These are phyloP conservation scores for Apamea crenata DNA, from an alignment of 2,888 invertebrate species.

Conservation along the genomic window DNA sequence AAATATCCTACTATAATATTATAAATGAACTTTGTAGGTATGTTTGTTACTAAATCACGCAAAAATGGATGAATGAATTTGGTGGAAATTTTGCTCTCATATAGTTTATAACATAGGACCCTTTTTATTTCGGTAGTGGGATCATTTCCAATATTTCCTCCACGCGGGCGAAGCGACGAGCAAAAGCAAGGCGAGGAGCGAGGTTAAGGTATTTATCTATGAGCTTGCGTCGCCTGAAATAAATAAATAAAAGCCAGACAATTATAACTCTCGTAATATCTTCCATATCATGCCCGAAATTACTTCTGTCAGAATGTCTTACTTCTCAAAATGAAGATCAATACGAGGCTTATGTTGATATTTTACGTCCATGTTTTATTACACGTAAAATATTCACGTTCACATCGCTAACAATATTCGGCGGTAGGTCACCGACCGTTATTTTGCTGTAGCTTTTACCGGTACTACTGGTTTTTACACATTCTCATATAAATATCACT, in stretches of 20 bases:
- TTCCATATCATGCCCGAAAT: neutral
- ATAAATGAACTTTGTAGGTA: neutral
- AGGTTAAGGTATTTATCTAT: too few relatives aligned
- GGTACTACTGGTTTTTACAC: slow-evolving; percentile 47
- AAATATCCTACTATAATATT: neutral
- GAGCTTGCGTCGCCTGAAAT: too few relatives aligned
- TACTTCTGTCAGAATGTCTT: slow-evolving; percentile 2
- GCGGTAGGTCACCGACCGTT: slow-evolving; percentile 69
- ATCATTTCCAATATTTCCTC: neutral
- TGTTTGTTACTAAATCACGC: too few relatives aligned
- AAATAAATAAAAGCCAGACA: neutral
- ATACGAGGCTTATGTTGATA: slow-evolving; percentile 31
- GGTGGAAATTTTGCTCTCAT: neutral
- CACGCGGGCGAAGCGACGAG: neutral
- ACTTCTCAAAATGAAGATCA: slow-evolving; percentile 27
- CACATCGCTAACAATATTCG: slow-evolving; percentile 68
- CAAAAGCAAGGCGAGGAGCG: too few relatives aligned
- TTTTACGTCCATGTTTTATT: slow-evolving; percentile 55
- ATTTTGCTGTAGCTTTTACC: slow-evolving; percentile 56
- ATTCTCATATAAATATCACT: slow-evolving; percentile 21
- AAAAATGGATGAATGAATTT: neutral
- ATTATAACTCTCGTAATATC: neutral
- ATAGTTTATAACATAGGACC: neutral
- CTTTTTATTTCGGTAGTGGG: neutral
- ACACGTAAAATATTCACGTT: slow-evolving; percentile 65